Evolutionary conservation across 2,797 vertebrate species (phyloP).

Genomic region (Tenualosa thibaudeaui): DNA sequence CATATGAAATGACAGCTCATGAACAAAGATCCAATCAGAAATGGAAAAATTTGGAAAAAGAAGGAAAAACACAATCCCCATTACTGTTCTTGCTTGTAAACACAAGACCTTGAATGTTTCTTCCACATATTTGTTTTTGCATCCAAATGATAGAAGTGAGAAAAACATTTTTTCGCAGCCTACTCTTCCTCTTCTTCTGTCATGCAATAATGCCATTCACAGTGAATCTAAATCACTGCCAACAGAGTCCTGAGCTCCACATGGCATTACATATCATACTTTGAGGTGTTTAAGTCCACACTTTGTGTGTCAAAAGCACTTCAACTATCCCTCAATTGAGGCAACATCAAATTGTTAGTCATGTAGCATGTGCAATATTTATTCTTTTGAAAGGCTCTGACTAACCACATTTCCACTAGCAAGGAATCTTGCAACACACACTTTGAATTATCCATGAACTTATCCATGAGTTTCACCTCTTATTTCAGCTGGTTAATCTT

Average conservation of each 20-base stretch:
- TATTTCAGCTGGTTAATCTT: not conserved
- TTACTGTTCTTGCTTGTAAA: not conserved
- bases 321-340: not conserved
- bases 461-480: not conserved
- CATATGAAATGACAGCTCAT: not conserved
- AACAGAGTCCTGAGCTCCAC: not conserved
- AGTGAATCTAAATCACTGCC: slow-evolving; percentile 4
- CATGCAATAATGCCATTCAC: not conserved
- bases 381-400: not conserved
- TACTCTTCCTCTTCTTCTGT: too few species aligned
- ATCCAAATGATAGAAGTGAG: not conserved
- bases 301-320: not conserved
- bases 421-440: not conserved
- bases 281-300: not conserved
- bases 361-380: not conserved
- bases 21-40: not conserved
- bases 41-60: not conserved
- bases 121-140: not conserved
- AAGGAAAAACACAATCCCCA: not conserved
- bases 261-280: not conserved
- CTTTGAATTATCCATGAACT: not conserved
- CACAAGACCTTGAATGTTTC: not conserved
- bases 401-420: not conserved
- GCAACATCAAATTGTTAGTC: not conserved
- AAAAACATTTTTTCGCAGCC: not conserved